Evolutionary conservation across 2,888 invertebrate species (phyloP), one percentile per base, ranked within the genome.

Genomic region (Himalopsyche tibetana): DNA sequence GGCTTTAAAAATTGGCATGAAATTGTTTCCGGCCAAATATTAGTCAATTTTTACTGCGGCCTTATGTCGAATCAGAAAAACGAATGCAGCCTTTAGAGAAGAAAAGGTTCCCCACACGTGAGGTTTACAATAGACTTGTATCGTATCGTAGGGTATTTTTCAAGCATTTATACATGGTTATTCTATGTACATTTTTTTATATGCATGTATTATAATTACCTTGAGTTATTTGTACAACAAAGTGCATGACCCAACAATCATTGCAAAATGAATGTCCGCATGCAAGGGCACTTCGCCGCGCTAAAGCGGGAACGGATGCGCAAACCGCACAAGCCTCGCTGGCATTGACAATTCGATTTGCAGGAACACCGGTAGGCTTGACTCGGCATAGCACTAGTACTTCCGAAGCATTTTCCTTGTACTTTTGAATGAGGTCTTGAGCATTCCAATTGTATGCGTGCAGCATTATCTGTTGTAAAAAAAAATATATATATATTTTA

Each of bases 161-260:
- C 12, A 15, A 51, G 51, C 12, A 51, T 51, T 51, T 15, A 11
- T 9, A 9, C 2, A 9, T 51, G 12, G 8, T 51, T 51, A 45
- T 45, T 45, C 2, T 51, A 15, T 12, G 15, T 9, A 45, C 45
- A 2, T 8, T 45, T 45, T 45, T 45, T 2, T 45, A 11, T 11
- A 45, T 2, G 45, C 9, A 45, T 51, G 3, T 9, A 45, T 45
- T 45, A 56, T 56, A 63, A 63, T 94, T 94, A 92, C 98, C 97
- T 93, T 97, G 97, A 92, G 95, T 95, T 89, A 99, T 97, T 95
- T 99, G 99, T 90, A 98, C 97, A 94, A 99, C 98, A 92, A 99
- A 98, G 94, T 98, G 98, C 94, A 95, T 96, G 88, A 96, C 95
- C 99, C 99, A 99, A 92, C 99, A 99, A 89, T 97, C 97, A 91